Base-by-base conservation (phyloP, 2,113 vertebrate genomes). In the Paramisgurnus dabryanus region DNA sequence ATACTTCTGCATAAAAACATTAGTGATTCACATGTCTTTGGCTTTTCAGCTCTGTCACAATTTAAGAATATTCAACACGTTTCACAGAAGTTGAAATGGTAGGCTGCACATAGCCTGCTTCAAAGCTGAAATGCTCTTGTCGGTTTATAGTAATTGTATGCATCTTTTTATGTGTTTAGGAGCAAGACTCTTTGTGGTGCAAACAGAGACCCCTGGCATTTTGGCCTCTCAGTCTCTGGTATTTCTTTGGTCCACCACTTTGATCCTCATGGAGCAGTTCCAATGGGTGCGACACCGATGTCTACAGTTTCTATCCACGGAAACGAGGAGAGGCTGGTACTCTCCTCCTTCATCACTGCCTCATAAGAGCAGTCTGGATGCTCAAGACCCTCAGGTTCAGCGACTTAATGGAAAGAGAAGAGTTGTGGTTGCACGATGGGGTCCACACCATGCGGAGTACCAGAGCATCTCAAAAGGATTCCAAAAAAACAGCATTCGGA, bases 401-500 rank as follows among this genome's bases (percentile, higher is more conserved):
- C 93, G 79, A 81, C 50, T 66, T 11, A 0, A 49, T 3, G 90
- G 87, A 18, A 97, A 91, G 86, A 92, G 93, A 41, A 92, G 98
- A 17, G 87, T 87, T 0, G 95, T 99, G 13, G 89, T 96, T 47
- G 94, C 95, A 1, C 92, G 89, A 50, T 85, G 94, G 15, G 89
- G 89, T 10, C 88, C 86, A 71, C 93, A 93, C 88, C 93, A 92
- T 40, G 91, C 94, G 0, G 95, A 98, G n/a, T 93, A 93, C 76
- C 91, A 94, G 57, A 90, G 87, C 41, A 58, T 92, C 41, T 92
- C 90, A 64, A 95, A 92, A 78, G 87, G 89, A 27, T 98, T 95
- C 75, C 88, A 89, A 89, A 92, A 93, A 83, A 99, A 99, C 70
- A 88, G 84, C 77, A 98, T 99, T 89, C 89, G 91, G n/a, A 99